A percentile compares a stretch with the other conserved stretches of the same genome.
Conservation (phyloP, 1,140 invertebrate species). For the Camponotus vicinus region DNA sequence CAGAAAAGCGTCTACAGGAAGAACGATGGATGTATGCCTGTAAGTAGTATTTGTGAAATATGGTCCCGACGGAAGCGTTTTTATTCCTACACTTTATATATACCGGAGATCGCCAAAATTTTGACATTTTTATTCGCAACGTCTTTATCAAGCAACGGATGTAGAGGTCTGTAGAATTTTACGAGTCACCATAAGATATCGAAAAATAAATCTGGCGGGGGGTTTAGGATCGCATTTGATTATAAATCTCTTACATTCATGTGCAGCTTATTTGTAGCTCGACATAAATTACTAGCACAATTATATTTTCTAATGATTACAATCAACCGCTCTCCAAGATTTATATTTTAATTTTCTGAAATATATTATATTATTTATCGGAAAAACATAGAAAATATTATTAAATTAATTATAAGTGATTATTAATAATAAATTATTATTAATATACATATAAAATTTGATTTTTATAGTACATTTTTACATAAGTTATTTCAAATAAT, state of each 20-base stretch:
- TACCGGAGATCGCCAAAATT: slow-evolving; percentile 71
- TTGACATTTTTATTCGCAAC: slow-evolving; percentile 65
- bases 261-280: background rate
- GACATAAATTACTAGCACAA: background rate
- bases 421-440: background rate
- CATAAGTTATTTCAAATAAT: background rate
- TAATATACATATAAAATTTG: background rate
- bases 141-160: slow-evolving; percentile 39
- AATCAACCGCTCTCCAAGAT: background rate
- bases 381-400: background rate
- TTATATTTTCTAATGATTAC: background rate
- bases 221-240: background rate
- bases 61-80: slow-evolving; percentile 73
- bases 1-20: slow-evolving; percentile 59
- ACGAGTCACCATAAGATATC: slow-evolving; percentile 35
- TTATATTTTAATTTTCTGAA: background rate
- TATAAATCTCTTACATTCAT: slow-evolving; percentile 16
- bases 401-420: background rate
- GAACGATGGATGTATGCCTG: slow-evolving; percentile 71
- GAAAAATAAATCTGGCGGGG: slow-evolving; percentile 5
- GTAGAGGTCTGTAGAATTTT: slow-evolving; percentile 25
- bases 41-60: slow-evolving; percentile 76
- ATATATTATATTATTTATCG: background rate
- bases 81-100: slow-evolving; percentile 70
- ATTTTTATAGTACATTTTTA: background rate